Evolutionary conservation across 2,113 vertebrate species (phyloP).

Genomic region (Elanoides forficatus): DNA sequence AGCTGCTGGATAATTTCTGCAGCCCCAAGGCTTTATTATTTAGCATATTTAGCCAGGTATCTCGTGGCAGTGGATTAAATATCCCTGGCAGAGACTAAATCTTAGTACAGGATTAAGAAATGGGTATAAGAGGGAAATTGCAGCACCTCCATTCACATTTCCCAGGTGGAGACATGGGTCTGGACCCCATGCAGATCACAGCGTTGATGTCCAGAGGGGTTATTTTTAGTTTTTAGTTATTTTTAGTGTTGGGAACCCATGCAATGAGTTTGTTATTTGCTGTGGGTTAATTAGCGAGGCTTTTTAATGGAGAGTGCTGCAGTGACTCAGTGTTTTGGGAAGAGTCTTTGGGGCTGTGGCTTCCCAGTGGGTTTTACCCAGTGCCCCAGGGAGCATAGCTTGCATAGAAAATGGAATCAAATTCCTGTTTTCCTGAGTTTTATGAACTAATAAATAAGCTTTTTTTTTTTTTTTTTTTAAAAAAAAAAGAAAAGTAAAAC

Average conservation of each 20-base stretch:
- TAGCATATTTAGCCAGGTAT: neutral
- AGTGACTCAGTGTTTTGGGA: neutral
- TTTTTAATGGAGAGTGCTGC: neutral
- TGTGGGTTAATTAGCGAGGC: neutral
- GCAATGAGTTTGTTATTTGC: neutral
- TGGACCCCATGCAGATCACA: accelerated
- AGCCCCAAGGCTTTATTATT: neutral
- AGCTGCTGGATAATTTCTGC: neutral
- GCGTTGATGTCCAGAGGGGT: accelerated
- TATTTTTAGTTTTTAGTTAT: neutral
- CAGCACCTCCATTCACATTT: neutral
- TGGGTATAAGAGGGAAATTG: neutral
- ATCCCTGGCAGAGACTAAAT: neutral
- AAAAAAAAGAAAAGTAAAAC: neutral
- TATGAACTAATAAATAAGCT: neutral
- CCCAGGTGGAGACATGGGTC: neutral
- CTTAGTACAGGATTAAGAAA: neutral
- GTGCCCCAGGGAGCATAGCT: accelerated
- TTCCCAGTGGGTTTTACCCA: neutral
- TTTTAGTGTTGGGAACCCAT: neutral
- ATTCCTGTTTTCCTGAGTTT: neutral
- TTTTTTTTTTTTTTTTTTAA: no score
- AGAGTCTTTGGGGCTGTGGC: neutral
- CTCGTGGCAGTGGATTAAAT: neutral
- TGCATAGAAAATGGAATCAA: neutral